phyloP scores from a whole-genome alignment of 1,140 invertebrate species.

The Leptopilina clavipes region DNA sequence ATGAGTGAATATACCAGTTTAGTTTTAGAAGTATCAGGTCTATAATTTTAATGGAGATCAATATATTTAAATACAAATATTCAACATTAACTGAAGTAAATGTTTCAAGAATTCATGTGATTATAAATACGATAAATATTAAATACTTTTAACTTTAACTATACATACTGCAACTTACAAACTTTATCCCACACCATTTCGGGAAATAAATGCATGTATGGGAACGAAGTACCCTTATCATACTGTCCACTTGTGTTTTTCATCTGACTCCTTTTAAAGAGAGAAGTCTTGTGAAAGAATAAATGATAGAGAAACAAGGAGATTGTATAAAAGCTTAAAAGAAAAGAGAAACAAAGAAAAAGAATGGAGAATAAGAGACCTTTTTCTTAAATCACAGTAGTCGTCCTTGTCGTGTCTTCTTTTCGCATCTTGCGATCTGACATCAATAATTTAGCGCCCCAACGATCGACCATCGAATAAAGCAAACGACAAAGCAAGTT shows the following conservation, averaged over 20 bases:
- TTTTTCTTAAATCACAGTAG: constrained; percentile 66
- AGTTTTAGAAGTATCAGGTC: too few relatives aligned
- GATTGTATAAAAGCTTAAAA: constrained; percentile 34
- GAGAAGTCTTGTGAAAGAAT: not conserved
- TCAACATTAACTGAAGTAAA: too few relatives aligned
- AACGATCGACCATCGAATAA: constrained; percentile 55
- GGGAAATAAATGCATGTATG: constrained; percentile 48
- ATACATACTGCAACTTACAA: constrained; percentile 53
- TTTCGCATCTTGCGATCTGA: constrained; percentile 55
- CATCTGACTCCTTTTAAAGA: constrained; percentile 57
- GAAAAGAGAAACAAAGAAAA: constrained; percentile 48
- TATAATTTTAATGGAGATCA: too few relatives aligned
- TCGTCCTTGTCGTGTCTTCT: constrained; percentile 48
- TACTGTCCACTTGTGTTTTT: constrained; percentile 28
- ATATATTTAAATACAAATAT: too few relatives aligned
- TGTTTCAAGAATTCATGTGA: too few relatives aligned
- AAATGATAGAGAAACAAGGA: constrained; percentile 29
- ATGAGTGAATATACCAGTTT: too few relatives aligned
- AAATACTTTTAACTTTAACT: constrained; percentile 52
- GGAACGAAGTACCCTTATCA: constrained; percentile 35
- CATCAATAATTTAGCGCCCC: constrained; percentile 69
- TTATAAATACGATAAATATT: not conserved
- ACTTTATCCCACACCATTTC: constrained; percentile 67
- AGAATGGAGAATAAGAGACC: constrained; percentile 43
- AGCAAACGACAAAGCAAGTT: constrained; percentile 38